A percentile compares a stretch with the other conserved stretches of the same genome.
Evolutionary conservation across 2,113 vertebrate genomes (phyloP).

Genomic region (Trichechus manatus): DNA sequence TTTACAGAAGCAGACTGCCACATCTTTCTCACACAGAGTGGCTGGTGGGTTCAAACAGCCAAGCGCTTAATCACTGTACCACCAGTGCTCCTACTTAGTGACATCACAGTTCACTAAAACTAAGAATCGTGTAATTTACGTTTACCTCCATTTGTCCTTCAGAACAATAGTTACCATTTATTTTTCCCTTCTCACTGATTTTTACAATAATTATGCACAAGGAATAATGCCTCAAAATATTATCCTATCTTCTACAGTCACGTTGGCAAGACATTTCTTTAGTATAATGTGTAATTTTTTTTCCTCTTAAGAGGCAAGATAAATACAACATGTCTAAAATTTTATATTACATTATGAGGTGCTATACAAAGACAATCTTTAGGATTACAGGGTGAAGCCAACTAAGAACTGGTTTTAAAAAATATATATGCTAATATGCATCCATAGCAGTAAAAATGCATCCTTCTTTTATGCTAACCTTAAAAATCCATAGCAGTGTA

Average conservation of each 20-base stretch:
- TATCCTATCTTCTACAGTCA: not conserved
- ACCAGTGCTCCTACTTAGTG: no score
- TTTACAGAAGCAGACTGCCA: no score
- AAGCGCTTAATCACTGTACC: no score
- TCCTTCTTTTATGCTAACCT: not conserved
- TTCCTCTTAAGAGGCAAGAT: slow-evolving; percentile 25
- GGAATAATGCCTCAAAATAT: slow-evolving; percentile 27
- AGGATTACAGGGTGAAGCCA: not conserved
- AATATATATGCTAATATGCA: not conserved
- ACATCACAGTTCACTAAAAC: slow-evolving; percentile 83
- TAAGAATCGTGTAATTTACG: slow-evolving; percentile 41
- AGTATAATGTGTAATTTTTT: not conserved
- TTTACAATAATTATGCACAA: slow-evolving; percentile 30
- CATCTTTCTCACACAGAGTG: no score
- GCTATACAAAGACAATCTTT: not conserved
- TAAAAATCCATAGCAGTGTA: not conserved
- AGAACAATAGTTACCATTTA: slow-evolving; percentile 10
- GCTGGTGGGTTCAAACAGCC: no score
- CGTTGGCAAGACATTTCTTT: not conserved
- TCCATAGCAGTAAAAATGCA: not conserved
- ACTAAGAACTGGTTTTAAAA: not conserved
- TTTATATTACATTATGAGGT: not conserved
- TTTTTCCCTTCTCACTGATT: slow-evolving; percentile 47
- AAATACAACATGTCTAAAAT: not conserved
- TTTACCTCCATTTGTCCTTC: slow-evolving; percentile 23